Conservation (phyloP, 2,888 invertebrate species). For the Chymomyza fuscimana region DNA sequence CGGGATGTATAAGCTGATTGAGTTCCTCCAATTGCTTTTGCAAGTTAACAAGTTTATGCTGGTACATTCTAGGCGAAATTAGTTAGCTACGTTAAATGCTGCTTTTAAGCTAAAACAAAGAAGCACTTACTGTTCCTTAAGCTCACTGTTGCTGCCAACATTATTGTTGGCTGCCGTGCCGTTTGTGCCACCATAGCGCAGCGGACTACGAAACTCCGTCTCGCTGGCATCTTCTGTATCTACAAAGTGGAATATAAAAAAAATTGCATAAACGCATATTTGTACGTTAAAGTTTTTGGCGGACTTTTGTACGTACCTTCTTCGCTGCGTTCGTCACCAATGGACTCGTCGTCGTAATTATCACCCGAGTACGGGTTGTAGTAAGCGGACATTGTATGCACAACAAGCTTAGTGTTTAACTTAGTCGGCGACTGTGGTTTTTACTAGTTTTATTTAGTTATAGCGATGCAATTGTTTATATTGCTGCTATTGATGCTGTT, state of each 20-base stretch:
- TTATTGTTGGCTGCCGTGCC: conserved; percentile 58
- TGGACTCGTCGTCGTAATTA: conserved; percentile 62
- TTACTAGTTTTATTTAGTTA: neutral
- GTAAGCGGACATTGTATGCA: conserved; percentile 49
- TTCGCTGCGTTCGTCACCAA: conserved; percentile 65
- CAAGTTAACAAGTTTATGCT: conserved; percentile 92
- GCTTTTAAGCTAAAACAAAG: neutral
- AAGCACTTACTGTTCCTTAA: conserved; percentile 78
- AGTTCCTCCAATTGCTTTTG: conserved; percentile 94
- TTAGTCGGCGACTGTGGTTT: neutral
- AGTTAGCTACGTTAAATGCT: neutral
- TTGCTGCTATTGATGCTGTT: neutral
- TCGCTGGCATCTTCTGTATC: conserved; percentile 98
- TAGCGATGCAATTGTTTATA: neutral
- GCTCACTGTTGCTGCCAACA: conserved; percentile 75
- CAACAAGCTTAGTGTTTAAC: neutral
- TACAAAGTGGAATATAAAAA: conserved; percentile 65
- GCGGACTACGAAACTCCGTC: conserved; percentile 89
- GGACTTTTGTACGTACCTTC: conserved; percentile 47
- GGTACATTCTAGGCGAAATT: conserved; percentile 86
- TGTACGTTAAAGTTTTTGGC: conserved; percentile 7
- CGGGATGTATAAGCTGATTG: conserved; percentile 91
- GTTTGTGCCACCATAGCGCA: conserved; percentile 63
- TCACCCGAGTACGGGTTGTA: conserved; percentile 51
- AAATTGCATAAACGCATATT: neutral